Base-by-base conservation (phyloP, 2,113 vertebrate genomes). In the Ondatra zibethicus region DNA sequence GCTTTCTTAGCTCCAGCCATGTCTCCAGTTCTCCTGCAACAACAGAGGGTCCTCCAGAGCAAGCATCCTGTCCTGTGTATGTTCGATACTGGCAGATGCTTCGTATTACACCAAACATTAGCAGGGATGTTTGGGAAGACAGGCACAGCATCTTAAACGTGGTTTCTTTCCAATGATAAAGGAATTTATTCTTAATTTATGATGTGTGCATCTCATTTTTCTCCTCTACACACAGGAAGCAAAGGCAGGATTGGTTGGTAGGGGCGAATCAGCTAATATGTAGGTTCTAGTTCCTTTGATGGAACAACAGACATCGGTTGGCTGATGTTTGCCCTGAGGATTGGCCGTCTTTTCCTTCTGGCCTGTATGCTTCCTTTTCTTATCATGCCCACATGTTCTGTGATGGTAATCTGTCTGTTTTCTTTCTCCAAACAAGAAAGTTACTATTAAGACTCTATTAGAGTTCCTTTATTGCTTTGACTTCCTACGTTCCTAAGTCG, bases 391-490 rank as follows among this genome's bases (percentile, higher is more conserved):
- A 16, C 81, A n/a, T 73, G 47, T 91, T 50, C 58, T 68, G 9
- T 82, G 25, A 45, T 82, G 63, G 14, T 90, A 45, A 72, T 72
- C 25, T 55, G 50, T 72, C 77, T 70, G 33, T 61, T 52, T 94
- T 42, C 58, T 89, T 84, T 31, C 89, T 19, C 39, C 82, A 82
- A 61, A 78, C 23, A 93, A 85, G 89, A 80, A 86, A 85, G 65
- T 33, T 52, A 39, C 85, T 73, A 73, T 45, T 65, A 92, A 85
- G 50, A 39, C 45, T 45, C 2, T 58, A 25, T 65, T 70, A 29
- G 58, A 91, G 73, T 33, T 92, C 72, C 58, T 95, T 87, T 80
- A 33, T 25, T 85, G 10, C 55, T 61, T 91, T 80, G 72, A 47
- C 39, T 50, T 4, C 50, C 47, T 80, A 2, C 33, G 55, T n/a